phyloP scores from a whole-genome alignment of 2,113 vertebrate genomes.

The Pelecanoides urinatrix region DNA sequence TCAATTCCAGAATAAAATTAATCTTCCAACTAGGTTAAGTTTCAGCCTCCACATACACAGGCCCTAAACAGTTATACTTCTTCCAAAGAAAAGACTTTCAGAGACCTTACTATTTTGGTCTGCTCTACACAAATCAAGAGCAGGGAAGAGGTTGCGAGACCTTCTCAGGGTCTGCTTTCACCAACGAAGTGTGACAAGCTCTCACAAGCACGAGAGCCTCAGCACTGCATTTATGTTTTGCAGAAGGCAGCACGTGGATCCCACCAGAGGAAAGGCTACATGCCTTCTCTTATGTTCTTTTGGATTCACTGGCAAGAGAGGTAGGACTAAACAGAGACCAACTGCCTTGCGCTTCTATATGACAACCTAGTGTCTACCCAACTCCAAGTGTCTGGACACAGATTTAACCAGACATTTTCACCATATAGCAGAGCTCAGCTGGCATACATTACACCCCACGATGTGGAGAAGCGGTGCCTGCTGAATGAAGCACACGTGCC shows the following conservation, averaged over 20 bases:
- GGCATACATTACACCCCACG: background rate
- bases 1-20: background rate
- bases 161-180: background rate
- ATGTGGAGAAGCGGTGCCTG: rapidly evolving
- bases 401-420: background rate
- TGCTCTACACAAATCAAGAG: background rate
- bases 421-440: background rate
- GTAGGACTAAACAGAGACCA: background rate
- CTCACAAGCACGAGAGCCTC: background rate
- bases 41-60: background rate
- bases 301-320: background rate
- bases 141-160: background rate
- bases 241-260: background rate
- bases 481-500: background rate
- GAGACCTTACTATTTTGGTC: background rate
- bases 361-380: background rate
- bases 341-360: background rate
- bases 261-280: background rate
- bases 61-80: background rate
- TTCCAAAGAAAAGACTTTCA: background rate
- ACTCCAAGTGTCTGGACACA: background rate
- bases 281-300: background rate
- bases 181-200: background rate
- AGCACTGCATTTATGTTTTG: background rate
- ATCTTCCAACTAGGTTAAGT: background rate